phyloP scores from a whole-genome alignment of 1,140 invertebrate species.

The Parapsyche elsis region DNA sequence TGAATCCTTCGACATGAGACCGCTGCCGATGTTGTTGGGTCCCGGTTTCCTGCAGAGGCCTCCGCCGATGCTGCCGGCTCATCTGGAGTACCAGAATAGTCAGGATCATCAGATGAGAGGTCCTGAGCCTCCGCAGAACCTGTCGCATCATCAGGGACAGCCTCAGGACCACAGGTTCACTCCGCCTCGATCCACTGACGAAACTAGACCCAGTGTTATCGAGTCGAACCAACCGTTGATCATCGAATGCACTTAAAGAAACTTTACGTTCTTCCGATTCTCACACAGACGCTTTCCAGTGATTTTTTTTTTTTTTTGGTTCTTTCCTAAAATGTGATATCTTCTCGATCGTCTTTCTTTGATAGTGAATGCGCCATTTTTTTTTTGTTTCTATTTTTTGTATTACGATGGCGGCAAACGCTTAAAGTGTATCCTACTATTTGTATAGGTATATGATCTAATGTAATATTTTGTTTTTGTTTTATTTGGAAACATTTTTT shows the following conservation, averaged over 20 bases:
- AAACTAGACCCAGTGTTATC: conserved; percentile 82
- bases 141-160: conserved; percentile 50
- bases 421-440: conserved; percentile 8
- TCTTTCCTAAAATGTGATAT: conserved; percentile 25
- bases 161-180: conserved; percentile 58
- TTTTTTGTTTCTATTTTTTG: not conserved
- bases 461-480: not conserved
- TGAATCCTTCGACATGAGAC: conserved; percentile 61
- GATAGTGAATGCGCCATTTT: conserved; percentile 14
- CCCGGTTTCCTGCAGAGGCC: conserved; percentile 49
- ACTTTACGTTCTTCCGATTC: no score
- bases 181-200: conserved; percentile 69
- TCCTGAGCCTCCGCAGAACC: conserved; percentile 57
- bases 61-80: conserved; percentile 47
- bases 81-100: conserved; percentile 56
- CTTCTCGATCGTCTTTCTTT: not conserved
- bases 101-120: conserved; percentile 35
- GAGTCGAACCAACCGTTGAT: conserved; percentile 87
- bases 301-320: not conserved
- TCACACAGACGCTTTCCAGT: not conserved
- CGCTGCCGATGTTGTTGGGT: conserved; percentile 56
- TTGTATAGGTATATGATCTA: not conserved
- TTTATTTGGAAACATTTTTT: not conserved
- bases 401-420: not conserved
- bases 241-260: conserved; percentile 84